Evolutionary conservation across 1,140 invertebrate species (phyloP).

Genomic region (Drosophila simulans): DNA sequence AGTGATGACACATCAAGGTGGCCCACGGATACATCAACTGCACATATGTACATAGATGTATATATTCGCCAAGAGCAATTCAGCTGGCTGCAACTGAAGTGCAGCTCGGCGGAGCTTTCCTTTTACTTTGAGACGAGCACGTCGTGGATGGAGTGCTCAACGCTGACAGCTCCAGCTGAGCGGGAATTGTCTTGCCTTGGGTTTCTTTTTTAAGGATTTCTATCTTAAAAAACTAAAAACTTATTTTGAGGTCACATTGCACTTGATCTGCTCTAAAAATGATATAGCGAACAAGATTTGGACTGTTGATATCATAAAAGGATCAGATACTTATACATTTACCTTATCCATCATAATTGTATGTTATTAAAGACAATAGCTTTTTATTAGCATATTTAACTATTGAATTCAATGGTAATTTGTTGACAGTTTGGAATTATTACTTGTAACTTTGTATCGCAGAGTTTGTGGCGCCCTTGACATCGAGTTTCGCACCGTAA

Average conservation of each 20-base stretch:
- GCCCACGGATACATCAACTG: constrained; percentile 21
- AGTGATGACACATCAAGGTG: constrained; percentile 71
- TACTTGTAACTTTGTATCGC: constrained; percentile 7
- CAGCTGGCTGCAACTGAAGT: constrained; percentile 10
- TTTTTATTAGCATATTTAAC: neutral
- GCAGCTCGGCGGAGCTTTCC: constrained; percentile 22
- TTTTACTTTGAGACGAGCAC: constrained; percentile 36
- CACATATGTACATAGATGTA: neutral
- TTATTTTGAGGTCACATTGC: neutral
- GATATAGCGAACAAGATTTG: too few species aligned
- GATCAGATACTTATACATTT: too few species aligned
- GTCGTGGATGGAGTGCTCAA: constrained; percentile 30
- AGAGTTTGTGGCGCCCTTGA: constrained; percentile 25
- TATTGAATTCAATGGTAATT: constrained; percentile 2
- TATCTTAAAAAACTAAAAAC: neutral
- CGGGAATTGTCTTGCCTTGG: neutral
- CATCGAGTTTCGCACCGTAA: constrained; percentile 7
- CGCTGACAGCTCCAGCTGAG: constrained; percentile 8
- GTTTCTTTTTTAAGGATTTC: neutral
- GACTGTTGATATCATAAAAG: too few species aligned
- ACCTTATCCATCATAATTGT: neutral
- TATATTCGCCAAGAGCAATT: neutral
- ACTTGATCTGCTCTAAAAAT: too few species aligned
- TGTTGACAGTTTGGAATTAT: constrained; percentile 14
- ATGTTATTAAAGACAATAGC: constrained; percentile 10